Base-by-base conservation (phyloP, 2,888 invertebrate species). In the Melieria crassipennis region DNA sequence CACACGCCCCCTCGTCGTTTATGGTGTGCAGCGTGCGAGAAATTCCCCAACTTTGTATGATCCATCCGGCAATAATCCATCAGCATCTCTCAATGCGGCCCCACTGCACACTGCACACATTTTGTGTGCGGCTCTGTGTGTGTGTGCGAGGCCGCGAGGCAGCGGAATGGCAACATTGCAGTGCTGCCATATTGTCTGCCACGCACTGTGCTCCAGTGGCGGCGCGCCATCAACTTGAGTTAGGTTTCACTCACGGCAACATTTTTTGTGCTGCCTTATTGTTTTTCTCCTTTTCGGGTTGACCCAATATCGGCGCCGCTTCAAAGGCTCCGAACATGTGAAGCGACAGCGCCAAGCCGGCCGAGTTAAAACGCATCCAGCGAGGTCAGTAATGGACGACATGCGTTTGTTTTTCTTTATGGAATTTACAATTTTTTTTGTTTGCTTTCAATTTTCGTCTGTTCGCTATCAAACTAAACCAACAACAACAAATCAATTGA, bases 261-360 rank as follows among this genome's bases (percentile, higher is more conserved):
- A 10, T 30, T 55, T 61, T n/a, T n/a, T 43, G 16, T 9, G 11
- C 45, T 11, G 42, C 13, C 47, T 4, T 10, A 47, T 69, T 64
- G 42, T n/a, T 30, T 63, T 46, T 11, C 48, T 30, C 43, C 57
- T 57, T 56, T 46, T 63, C 30, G 45, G 52, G 47, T 42, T 77
- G 76, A 77, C 76, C 76, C 71, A 75, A 64, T 72, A 77, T 75
- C 74, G 76, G 76, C 58, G 63, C 57, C 61, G 74, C 68, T 75
- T 77, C 75, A 75, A 75, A 77, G 70, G 71, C 58, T 45, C 65
- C 63, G 58, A 68, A 64, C 72, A 30, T 30, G 30, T 30, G 30
- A 30, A 30, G 4, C 52, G 52, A 52, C 11, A 13, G 13, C 10
- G 9, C 11, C 50, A 50, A 10, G 11, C 50, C 9, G 2, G 3